Percentiles rank a stretch among this genome's conserved stretches.
Conservation (phyloP, 2,113 vertebrate genomes). For the Apteryx mantelli region DNA sequence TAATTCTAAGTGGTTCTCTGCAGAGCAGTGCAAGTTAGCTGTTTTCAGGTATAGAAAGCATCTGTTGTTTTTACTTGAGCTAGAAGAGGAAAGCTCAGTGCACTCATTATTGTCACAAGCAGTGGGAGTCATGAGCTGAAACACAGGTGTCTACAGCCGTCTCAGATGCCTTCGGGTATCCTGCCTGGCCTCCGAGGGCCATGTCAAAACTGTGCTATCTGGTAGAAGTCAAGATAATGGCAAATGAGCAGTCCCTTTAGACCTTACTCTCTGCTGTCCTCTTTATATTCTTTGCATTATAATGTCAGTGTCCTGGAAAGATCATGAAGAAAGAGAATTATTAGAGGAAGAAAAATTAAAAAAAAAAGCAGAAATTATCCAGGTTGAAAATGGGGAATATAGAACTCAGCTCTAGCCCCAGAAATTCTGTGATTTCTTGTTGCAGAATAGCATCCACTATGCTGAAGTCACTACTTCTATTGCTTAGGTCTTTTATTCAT, state of each 20-base stretch:
- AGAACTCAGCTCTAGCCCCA: neutral
- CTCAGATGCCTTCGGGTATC: neutral
- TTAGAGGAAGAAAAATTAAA: neutral
- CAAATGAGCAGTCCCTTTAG: neutral
- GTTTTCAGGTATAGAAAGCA: neutral
- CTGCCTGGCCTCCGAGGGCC: neutral
- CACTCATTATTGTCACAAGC: neutral
- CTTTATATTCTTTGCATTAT: neutral
- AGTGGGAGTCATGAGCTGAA: neutral
- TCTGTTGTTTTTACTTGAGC: neutral
- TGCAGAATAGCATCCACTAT: neutral
- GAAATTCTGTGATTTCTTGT: neutral
- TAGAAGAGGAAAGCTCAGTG: neutral
- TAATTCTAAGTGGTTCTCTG: neutral
- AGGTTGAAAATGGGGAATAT: neutral
- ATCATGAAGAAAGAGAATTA: neutral
- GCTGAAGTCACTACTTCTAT: neutral
- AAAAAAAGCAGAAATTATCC: neutral
- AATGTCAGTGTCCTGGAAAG: neutral
- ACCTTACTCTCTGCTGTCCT: neutral
- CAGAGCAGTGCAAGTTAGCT: neutral
- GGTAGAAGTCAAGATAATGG: neutral
- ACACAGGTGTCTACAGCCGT: neutral
- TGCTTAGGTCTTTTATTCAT: neutral
- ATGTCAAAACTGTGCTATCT: neutral